Evolutionary conservation across 2,113 vertebrate species (phyloP).

Genomic region (Camelus bactrianus): DNA sequence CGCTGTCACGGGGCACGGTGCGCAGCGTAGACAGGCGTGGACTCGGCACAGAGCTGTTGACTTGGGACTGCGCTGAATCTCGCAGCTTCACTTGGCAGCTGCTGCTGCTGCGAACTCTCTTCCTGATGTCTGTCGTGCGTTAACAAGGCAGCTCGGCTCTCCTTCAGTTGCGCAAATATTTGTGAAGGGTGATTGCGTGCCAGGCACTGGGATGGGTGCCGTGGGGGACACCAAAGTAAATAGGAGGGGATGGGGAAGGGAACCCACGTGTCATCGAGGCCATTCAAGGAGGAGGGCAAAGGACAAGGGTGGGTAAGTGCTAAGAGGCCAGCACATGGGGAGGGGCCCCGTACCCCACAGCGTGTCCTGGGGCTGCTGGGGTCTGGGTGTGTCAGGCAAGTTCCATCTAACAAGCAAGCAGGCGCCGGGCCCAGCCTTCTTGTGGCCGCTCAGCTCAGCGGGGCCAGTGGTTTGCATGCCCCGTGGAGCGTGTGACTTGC

Average conservation of each 20-base stretch:
- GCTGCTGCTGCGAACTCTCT: background rate
- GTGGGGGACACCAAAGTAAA: background rate
- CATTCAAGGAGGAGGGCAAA: background rate
- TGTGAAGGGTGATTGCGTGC: background rate
- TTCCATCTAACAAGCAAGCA: too few relatives aligned
- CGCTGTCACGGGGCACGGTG: rapidly evolving
- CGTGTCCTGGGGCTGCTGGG: background rate
- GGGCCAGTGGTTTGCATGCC: rapidly evolving
- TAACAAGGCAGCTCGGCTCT: background rate
- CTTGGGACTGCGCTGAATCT: background rate
- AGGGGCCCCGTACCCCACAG: rapidly evolving
- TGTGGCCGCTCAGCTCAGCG: rapidly evolving
- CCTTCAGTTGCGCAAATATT: constrained; percentile 52
- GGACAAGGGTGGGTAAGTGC: background rate
- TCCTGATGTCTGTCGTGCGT: background rate
- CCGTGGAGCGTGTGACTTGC: rapidly evolving
- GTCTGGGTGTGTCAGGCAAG: rapidly evolving
- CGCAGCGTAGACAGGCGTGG: too few relatives aligned
- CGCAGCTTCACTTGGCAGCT: constrained; percentile 15
- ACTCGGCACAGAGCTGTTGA: background rate
- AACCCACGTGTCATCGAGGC: background rate
- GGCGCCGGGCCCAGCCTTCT: background rate
- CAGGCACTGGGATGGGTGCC: background rate
- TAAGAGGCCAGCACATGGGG: rapidly evolving
- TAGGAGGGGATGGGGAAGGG: background rate